Conservation (phyloP, 2,113 vertebrate species). For the Dasyornis broadbenti region DNA sequence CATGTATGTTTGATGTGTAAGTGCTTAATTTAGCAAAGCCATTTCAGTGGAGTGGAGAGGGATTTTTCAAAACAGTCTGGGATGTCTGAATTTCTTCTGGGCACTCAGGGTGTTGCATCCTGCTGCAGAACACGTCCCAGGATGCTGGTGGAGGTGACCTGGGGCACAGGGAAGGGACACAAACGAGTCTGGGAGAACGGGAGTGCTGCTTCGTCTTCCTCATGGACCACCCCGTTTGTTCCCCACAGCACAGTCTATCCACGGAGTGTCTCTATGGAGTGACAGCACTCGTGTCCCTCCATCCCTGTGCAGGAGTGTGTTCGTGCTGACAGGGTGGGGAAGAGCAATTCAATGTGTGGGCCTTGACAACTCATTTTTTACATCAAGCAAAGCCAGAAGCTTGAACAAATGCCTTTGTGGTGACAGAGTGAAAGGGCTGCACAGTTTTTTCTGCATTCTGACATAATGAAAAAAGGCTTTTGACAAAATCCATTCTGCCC, state of each 20-base stretch:
- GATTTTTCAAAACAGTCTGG: not conserved
- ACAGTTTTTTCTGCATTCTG: constrained; percentile 43
- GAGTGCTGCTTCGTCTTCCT: not conserved
- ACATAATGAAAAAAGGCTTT: constrained; percentile 64
- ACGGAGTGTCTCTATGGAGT: not conserved
- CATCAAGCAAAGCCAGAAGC: constrained; percentile 41
- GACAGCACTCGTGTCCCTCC: not conserved
- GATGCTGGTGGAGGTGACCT: not conserved
- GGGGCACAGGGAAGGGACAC: not conserved
- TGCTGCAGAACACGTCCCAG: not conserved
- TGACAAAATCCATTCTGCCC: constrained; percentile 68
- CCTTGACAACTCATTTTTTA: constrained; percentile 57
- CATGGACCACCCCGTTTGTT: not conserved
- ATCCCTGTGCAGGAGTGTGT: not conserved
- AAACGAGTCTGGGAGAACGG: not conserved
- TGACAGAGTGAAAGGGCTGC: constrained; percentile 62
- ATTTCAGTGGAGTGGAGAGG: not conserved
- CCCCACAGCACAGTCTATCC: not conserved
- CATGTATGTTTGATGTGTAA: not conserved
- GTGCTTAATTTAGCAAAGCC: not conserved
- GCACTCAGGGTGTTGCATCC: not conserved
- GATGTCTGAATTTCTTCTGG: not conserved
- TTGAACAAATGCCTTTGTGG: constrained; percentile 58
- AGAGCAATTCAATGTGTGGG: constrained; percentile 18
- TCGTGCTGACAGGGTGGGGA: not conserved